Evolutionary conservation across 2,888 invertebrate species (phyloP), one percentile per base, ranked within the genome.

Genomic region (Platycheirus albimanus): DNA sequence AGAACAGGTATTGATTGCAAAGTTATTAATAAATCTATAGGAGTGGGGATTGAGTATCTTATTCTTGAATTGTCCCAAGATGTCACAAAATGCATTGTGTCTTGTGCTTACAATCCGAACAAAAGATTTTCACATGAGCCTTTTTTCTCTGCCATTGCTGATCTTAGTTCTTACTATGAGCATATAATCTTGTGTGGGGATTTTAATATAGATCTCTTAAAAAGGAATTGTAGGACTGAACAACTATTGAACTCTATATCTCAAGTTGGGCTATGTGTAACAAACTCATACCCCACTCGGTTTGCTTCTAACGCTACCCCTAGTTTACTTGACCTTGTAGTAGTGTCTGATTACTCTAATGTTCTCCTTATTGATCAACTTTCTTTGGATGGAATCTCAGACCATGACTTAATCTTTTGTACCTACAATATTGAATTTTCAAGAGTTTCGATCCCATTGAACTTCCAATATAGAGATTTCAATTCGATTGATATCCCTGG

Each of bases 291-390:
- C n/a, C 30, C 63, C 33, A 33, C 45, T 3, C 33, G 47, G 1
- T 47, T 17, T 47, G 30, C 11, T 7, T 19, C 45, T 30, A 30
- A 63, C 10, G 15, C 33, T 6, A 3, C 13, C 3, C 28, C 43
- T 3, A 19, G 61, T 30, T 30, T 19, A 10, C 63, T 63, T 17
- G 49, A 38, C n/a, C n/a, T n/a, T n/a, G n/a, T n/a, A n/a, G n/a
- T n/a, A n/a, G n/a, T n/a, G n/a, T n/a, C n/a, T n/a, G n/a, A n/a
- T n/a, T n/a, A n/a, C n/a, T n/a, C n/a, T n/a, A n/a, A n/a, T n/a
- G n/a, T n/a, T 1, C 36, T 11, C 1, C 45, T 47, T 1, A 6
- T 11, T 3, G 49, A 49, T 10, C 36, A 64, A 38, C 10, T 64
- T 1, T 45, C 45, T 0, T 11, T 61, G 8, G 63, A 30, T 10